Conservation (phyloP, 2,888 invertebrate genomes). For the Ferrisia virgata region DNA sequence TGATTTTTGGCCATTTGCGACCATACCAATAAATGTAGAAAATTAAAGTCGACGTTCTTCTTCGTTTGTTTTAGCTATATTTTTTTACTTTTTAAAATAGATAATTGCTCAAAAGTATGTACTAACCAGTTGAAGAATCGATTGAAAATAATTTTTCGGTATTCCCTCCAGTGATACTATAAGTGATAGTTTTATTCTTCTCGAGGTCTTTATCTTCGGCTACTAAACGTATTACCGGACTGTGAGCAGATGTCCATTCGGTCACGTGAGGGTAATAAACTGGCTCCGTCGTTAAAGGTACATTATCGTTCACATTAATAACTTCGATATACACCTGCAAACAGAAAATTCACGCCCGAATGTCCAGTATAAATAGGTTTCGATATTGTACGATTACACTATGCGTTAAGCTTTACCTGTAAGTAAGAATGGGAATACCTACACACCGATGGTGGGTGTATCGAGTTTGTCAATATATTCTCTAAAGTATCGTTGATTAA, state of each 20-base stretch:
- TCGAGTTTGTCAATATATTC: neutral
- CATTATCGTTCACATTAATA: constrained; percentile 91
- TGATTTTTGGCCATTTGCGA: no score
- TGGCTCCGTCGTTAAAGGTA: constrained; percentile 81
- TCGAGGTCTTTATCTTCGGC: constrained; percentile 79
- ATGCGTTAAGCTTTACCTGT: no score
- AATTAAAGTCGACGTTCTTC: no score
- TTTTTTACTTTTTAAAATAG: no score
- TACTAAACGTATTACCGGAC: constrained; percentile 69
- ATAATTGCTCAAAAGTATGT: neutral
- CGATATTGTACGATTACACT: no score
- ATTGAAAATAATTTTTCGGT: constrained; percentile 88
- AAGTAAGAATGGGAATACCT: no score
- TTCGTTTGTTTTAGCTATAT: no score
- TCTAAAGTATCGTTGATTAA: neutral
- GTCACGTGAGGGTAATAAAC: constrained; percentile 77
- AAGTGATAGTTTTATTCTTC: constrained; percentile 66
- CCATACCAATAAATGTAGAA: no score
- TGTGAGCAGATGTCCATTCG: constrained; percentile 75
- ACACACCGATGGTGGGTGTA: neutral
- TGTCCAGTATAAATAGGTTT: neutral
- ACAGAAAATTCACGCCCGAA: constrained; percentile 6
- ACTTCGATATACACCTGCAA: constrained; percentile 76
- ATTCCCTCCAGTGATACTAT: constrained; percentile 85
- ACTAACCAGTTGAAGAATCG: constrained; percentile 72